Conservation (phyloP, 2,888 invertebrate species). For the Hetaerina titia region DNA sequence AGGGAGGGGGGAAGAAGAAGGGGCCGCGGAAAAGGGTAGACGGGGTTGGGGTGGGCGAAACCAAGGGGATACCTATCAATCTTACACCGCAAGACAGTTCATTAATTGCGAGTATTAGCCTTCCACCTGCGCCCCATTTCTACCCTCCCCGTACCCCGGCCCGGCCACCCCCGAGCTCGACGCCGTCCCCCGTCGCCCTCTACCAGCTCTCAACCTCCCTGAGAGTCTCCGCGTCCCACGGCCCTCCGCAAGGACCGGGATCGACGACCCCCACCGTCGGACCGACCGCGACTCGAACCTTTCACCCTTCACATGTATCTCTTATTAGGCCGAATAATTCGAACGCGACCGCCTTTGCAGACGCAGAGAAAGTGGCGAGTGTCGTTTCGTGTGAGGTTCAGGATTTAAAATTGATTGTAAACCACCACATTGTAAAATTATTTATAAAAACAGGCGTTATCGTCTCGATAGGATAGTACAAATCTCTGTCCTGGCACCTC, state of each 20-base stretch:
- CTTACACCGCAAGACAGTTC: conserved; percentile 69
- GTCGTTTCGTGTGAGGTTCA: too few relatives aligned
- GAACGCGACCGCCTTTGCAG: neutral
- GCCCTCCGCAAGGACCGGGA: neutral
- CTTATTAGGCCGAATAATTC: neutral
- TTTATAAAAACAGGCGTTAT: too few relatives aligned
- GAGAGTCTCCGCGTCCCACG: neutral
- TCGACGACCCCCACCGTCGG: neutral
- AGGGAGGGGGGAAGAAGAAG: neutral
- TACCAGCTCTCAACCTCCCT: neutral
- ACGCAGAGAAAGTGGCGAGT: neutral
- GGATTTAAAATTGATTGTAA: too few relatives aligned
- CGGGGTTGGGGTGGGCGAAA: neutral
- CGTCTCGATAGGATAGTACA: too few relatives aligned
- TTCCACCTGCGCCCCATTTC: conserved; percentile 66
- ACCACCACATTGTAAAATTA: too few relatives aligned
- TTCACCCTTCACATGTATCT: neutral
- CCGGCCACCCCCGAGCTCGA: neutral
- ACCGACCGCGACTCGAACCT: neutral
- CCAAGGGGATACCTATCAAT: conserved; percentile 68
- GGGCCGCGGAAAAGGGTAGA: neutral
- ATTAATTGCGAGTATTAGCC: conserved; percentile 69
- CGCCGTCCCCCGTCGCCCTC: neutral
- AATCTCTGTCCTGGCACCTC: too few relatives aligned
- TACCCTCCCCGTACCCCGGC: neutral